phyloP scores from a whole-genome alignment of 2,888 invertebrate species.

The Crocallis elinguaria region DNA sequence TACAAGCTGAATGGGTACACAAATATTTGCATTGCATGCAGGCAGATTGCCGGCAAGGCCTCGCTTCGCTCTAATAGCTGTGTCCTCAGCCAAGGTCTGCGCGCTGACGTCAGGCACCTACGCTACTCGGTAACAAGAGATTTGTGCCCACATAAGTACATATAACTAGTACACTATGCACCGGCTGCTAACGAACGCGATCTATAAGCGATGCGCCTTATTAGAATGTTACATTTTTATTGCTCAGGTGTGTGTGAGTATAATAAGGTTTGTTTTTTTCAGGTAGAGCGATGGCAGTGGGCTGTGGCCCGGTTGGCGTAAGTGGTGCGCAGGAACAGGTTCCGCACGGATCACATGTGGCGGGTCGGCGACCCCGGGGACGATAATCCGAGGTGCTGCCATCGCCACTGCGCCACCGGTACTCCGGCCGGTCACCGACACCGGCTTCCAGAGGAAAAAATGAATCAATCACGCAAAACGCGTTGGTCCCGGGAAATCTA shows the following conservation, averaged over 20 bases:
- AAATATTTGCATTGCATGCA: conserved; percentile 62
- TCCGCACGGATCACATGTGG: conserved; percentile 75
- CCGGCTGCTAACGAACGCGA: conserved; percentile 44
- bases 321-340: conserved; percentile 78
- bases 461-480: conserved; percentile 27
- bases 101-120: conserved; percentile 72
- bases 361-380: conserved; percentile 72
- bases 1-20: conserved; percentile 33
- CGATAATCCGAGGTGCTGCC: conserved; percentile 63
- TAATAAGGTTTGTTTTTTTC: conserved; percentile 44
- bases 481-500: conserved; percentile 13
- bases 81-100: conserved; percentile 78
- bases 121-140: conserved; percentile 71
- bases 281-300: conserved; percentile 49
- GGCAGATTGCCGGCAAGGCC: conserved; percentile 72
- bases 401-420: conserved; percentile 41
- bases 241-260: conserved; percentile 25
- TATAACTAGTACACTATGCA: conserved; percentile 35
- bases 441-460: conserved; percentile 20
- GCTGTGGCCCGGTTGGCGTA: conserved; percentile 56
- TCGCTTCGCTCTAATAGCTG: conserved; percentile 75
- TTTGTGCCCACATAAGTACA: conserved; percentile 54
- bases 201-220: conserved; percentile 23
- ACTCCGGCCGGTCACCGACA: conserved; percentile 26
- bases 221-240: conserved; percentile 27